Base-by-base conservation (phyloP, 2,113 vertebrate species). In the Platichthys flesus region DNA sequence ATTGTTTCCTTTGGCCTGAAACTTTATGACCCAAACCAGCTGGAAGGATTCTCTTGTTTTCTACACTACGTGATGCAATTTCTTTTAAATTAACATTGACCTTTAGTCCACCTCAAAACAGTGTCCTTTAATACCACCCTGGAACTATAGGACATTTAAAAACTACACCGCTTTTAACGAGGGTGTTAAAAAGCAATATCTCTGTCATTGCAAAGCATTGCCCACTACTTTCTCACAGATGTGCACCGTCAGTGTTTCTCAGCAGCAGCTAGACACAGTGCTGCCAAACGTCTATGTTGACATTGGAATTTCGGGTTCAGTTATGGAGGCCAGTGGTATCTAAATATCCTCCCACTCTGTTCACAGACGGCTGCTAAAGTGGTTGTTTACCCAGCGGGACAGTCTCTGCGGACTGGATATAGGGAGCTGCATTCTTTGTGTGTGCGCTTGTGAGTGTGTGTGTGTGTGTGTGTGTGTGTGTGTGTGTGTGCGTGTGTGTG, bases 291-390 rank as follows among this genome's bases (percentile, higher is more conserved):
- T 77, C 74, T 52, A 1, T 81, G 83, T 78, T 84, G 77, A 90
- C 68, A 62, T 40, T 81, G 79, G 82, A 73, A 84, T 82, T 79
- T 60, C 45, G 67, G 63, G 63, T 78, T 63, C 67, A 76, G 65
- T 79, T 59, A 74, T 71, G 28, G 78, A 86, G 78, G 83, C 84
- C 88, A 82, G 52, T 67, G 59, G 65, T 74, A 54, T 88, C 68
- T 89, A 83, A 83, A 88, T 82, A 84, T 87, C 82, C 80, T 75
- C 76, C 86, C 88, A 83, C 82, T 74, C 69, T 72, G 63, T 82
- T 88, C 86, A 87, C 88, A 86, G 71, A 63, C 49, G 37, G 10
- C 65, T 60, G 73, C 78, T 77, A 26, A 86, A 80, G 61, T 47
- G 61, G 21, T 60, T 85, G 83, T 91, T 91, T 88, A 85, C 80